These are phyloP conservation scores for Hippocampus barbouri DNA, from an alignment of 2,113 vertebrate genomes.

Conservation along the genomic window DNA sequence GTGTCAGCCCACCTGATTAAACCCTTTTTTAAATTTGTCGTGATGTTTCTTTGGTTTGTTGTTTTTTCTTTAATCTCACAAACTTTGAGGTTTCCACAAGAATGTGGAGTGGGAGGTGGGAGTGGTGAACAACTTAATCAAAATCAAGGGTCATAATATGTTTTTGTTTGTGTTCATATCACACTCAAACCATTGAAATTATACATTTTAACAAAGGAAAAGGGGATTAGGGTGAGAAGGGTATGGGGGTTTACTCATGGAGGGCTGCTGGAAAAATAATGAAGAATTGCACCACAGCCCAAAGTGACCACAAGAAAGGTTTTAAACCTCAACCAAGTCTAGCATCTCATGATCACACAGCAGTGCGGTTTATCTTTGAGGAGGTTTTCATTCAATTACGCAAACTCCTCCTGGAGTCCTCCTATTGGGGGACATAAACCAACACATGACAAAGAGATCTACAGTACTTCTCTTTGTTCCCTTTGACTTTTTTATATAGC, in stretches of 20 bases:
- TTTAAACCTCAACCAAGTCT: slow-evolving; percentile 51
- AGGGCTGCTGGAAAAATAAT: slow-evolving; percentile 19
- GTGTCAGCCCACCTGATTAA: neutral
- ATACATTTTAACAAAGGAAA: slow-evolving; percentile 17
- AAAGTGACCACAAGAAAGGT: slow-evolving; percentile 67
- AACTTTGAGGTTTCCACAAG: slow-evolving; percentile 1
- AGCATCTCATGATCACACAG: slow-evolving; percentile 60
- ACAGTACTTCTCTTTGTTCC: neutral
- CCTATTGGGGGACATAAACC: slow-evolving; percentile 29
- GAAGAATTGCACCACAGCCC: slow-evolving; percentile 39
- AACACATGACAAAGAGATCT: slow-evolving; percentile 39
- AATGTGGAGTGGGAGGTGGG: neutral
- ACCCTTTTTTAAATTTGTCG: slow-evolving; percentile 1
- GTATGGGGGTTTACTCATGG: slow-evolving; percentile 26
- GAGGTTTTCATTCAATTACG: slow-evolving; percentile 53
- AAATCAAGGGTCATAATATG: slow-evolving; percentile 22
- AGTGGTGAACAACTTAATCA: neutral
- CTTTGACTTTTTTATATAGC: neutral
- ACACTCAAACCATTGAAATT: slow-evolving; percentile 26
- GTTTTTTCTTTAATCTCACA: neutral
- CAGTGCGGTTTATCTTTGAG: slow-evolving; percentile 51
- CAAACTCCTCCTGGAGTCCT: slow-evolving; percentile 49
- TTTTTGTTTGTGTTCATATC: slow-evolving; percentile 27
- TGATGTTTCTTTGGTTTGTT: neutral
- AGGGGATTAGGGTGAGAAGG: slow-evolving; percentile 3